These are phyloP conservation scores for Beroe forskalii DNA, from an alignment of 37 sponge, comb jelly and placozoan species.

Conservation along the genomic window DNA sequence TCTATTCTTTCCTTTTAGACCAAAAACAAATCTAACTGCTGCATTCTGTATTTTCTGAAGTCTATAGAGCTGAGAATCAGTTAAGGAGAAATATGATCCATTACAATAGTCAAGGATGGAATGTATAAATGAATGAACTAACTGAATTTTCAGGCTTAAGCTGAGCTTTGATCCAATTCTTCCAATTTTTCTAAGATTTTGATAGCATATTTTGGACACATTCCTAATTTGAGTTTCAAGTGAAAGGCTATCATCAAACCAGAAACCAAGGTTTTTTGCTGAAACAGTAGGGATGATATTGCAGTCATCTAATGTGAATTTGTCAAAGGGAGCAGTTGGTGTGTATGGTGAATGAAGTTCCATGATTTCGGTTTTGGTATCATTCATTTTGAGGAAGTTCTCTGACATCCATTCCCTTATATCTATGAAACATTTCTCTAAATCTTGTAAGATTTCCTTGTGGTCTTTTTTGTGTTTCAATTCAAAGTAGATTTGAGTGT, in stretches of 20 bases:
- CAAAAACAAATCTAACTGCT: not conserved
- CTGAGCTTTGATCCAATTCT: not conserved
- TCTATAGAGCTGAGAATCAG: not conserved
- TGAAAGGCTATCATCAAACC: too few species aligned
- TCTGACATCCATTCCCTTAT: not conserved
- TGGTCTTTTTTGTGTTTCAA: not conserved
- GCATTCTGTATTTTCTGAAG: not conserved
- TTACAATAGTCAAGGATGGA: not conserved
- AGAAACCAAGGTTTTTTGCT: too few species aligned
- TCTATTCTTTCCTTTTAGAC: not conserved
- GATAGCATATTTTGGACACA: too few species aligned
- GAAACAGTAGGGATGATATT: not conserved
- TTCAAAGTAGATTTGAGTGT: too few species aligned
- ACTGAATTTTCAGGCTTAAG: not conserved
- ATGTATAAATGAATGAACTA: not conserved
- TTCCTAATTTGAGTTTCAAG: too few species aligned
- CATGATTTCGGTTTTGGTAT: not conserved
- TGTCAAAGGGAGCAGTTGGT: too few species aligned
- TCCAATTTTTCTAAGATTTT: too few species aligned
- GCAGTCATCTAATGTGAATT: not conserved
- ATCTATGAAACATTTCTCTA: not conserved
- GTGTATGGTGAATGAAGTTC: not conserved
- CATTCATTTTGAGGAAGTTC: not conserved
- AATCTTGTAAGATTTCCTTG: not conserved
- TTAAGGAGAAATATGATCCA: not conserved